phyloP scores from a whole-genome alignment of 2,797 vertebrate genomes.

The Luscinia megarhynchos region DNA sequence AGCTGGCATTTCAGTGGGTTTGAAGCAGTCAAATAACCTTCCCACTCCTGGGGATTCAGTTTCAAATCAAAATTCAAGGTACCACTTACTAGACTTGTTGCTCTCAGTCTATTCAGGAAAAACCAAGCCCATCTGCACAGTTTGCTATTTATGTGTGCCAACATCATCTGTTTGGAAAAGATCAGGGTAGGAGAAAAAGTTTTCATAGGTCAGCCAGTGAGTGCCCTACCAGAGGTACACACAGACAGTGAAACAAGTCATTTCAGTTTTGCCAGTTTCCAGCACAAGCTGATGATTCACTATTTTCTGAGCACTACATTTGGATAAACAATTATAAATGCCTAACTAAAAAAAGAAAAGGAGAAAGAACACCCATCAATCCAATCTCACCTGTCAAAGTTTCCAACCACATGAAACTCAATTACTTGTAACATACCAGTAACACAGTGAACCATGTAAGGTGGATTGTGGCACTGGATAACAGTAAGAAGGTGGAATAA shows the following conservation, averaged over 20 bases:
- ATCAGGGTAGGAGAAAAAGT: background rate
- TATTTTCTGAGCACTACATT: background rate
- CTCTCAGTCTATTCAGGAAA: conserved; percentile 25
- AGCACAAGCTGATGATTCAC: background rate
- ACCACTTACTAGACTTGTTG: conserved; percentile 32
- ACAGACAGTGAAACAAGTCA: background rate
- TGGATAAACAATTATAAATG: background rate
- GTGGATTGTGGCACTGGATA: background rate
- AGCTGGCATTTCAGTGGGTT: background rate
- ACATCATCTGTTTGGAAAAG: background rate
- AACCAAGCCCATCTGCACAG: background rate
- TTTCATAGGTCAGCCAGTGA: background rate
- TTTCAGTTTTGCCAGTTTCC: background rate
- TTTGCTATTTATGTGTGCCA: background rate
- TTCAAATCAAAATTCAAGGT: conserved; percentile 60
- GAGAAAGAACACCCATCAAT: background rate
- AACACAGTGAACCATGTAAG: background rate
- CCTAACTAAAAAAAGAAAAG: background rate
- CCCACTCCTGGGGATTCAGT: conserved; percentile 31
- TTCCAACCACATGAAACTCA: background rate
- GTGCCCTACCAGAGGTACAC: background rate
- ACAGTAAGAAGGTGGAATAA: background rate
- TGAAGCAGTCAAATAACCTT: conserved; percentile 43
- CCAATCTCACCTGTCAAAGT: background rate
- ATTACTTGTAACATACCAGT: background rate